Conservation (phyloP, 2,888 invertebrate species). For the Podotricha telesiphe region DNA sequence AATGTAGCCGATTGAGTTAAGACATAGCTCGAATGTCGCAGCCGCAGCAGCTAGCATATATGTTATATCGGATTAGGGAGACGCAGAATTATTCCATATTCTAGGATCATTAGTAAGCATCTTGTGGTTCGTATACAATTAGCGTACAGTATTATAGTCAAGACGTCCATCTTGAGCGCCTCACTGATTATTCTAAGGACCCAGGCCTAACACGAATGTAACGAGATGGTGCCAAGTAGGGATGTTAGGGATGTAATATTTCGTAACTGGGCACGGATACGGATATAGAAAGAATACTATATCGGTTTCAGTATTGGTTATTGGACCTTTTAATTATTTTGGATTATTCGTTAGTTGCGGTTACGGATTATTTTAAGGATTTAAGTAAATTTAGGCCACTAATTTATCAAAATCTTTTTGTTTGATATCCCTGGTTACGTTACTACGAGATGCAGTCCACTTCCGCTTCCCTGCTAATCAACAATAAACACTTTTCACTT, state of each 20-base stretch:
- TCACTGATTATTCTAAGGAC: constrained; percentile 47
- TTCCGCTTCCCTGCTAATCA: constrained; percentile 45
- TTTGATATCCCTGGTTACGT: no score
- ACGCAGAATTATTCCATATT: constrained; percentile 28
- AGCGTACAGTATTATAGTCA: constrained; percentile 43
- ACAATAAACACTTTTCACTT: constrained; percentile 53
- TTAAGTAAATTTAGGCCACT: no score
- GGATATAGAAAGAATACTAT: no score
- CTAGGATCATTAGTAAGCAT: constrained; percentile 38
- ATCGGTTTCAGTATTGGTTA: no score
- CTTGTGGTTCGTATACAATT: constrained; percentile 45
- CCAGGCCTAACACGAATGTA: constrained; percentile 38
- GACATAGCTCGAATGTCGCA: background rate
- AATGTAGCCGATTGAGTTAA: constrained; percentile 21
- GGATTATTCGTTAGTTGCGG: no score
- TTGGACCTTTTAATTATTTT: no score
- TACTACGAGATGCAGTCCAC: constrained; percentile 41
- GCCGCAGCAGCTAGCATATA: background rate
- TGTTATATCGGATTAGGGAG: constrained; percentile 27
- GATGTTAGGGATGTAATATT: no score
- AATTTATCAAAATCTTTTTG: no score
- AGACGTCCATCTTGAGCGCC: constrained; percentile 45
- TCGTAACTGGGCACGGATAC: no score
- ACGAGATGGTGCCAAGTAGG: constrained; percentile 43
- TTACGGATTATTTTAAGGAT: no score